A percentile compares a stretch with the other conserved stretches of the same genome.
These are phyloP conservation scores for Trachythela sp. DNA, from an alignment of 64 coral and sea anemone species.

Conservation along the genomic window DNA sequence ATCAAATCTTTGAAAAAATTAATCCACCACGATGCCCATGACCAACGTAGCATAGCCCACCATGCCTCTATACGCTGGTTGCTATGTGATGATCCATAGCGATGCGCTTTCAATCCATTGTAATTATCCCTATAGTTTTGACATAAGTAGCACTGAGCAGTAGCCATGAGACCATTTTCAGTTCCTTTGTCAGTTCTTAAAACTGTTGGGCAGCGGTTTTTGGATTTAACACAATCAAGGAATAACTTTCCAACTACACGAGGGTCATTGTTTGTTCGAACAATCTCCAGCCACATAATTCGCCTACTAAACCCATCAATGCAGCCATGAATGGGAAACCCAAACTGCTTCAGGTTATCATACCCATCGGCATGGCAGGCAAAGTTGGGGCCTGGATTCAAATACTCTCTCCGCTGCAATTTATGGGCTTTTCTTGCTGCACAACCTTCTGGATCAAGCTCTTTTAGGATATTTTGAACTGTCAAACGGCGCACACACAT, in stretches of 20 bases:
- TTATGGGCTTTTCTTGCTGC: neutral
- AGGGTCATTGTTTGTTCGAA: conserved; percentile 19
- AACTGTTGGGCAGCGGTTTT: neutral
- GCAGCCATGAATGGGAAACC: conserved; percentile 26
- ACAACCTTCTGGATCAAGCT: conserved; percentile 19
- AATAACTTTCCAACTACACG: conserved; percentile 9
- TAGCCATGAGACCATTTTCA: neutral
- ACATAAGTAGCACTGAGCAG: neutral
- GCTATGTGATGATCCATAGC: neutral
- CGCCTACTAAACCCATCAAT: no score
- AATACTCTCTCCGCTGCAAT: neutral
- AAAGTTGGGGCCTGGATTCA: conserved; percentile 27
- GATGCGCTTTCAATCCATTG: neutral
- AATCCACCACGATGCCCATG: neutral
- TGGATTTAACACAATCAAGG: neutral
- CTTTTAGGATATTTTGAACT: conserved; percentile 22
- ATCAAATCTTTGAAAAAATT: no score
- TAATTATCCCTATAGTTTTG: neutral
- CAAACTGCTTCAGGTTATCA: conserved; percentile 20
- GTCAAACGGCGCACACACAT: neutral
- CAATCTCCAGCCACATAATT: neutral
- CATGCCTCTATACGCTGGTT: no score
- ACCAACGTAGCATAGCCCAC: neutral
- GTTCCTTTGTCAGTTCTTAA: neutral
- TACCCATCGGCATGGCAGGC: conserved; percentile 28